These are phyloP conservation scores for Epizoanthus illoricatus DNA, from an alignment of 92 coral and sea anemone genomes.

Conservation along the genomic window DNA sequence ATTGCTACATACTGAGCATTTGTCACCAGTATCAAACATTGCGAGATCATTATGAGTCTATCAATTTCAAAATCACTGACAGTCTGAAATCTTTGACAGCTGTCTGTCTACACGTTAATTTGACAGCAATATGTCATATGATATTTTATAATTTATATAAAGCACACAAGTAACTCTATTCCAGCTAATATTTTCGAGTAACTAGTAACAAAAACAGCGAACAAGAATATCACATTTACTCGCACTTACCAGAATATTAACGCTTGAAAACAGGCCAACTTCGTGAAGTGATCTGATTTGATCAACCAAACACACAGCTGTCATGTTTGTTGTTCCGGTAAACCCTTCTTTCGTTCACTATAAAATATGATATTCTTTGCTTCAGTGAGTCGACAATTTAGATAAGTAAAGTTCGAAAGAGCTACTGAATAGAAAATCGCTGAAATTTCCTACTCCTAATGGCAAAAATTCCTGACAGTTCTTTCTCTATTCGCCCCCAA, in stretches of 20 bases:
- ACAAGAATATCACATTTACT: neutral
- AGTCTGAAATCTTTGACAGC: no score
- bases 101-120: no score
- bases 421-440: neutral
- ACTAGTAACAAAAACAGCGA: neutral
- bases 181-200: neutral
- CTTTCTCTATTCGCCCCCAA: neutral
- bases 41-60: no score
- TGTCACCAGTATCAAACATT: no score
- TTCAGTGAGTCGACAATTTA: neutral
- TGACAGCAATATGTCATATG: no score
- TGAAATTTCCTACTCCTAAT: no score
- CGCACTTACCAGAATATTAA: constrained; percentile 65
- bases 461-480: no score
- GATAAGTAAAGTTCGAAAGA: neutral
- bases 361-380: neutral
- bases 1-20: no score
- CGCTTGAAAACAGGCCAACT: constrained; percentile 81
- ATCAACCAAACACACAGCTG: constrained; percentile 54
- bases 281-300: constrained; percentile 89
- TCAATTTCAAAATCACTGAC: no score
- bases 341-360: neutral
- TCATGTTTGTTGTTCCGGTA: constrained; percentile 48
- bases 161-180: no score
- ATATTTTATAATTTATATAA: no score